phyloP scores from a whole-genome alignment of 1,140 invertebrate genomes.

The Phenacoccus solenopsis region DNA sequence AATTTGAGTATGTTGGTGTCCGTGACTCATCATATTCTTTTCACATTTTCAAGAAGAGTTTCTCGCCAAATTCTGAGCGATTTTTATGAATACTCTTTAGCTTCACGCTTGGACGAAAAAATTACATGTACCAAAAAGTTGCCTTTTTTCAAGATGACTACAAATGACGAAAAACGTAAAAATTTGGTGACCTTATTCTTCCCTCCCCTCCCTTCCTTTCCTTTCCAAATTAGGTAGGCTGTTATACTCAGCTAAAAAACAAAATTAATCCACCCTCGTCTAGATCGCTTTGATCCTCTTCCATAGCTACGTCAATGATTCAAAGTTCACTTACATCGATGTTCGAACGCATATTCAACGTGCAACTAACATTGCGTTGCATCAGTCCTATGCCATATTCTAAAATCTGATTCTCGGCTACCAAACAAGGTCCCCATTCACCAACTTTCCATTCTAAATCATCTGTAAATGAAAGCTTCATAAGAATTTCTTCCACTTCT shows the following conservation, averaged over 20 bases:
- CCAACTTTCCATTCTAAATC: constrained; percentile 31
- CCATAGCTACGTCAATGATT: not conserved
- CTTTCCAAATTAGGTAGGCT: too few species aligned
- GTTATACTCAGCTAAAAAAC: not conserved
- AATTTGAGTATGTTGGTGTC: too few species aligned
- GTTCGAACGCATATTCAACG: constrained; percentile 26
- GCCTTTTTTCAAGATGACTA: too few species aligned
- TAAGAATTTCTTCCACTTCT: too few species aligned
- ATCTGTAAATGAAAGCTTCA: too few species aligned
- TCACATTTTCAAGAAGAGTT: too few species aligned
- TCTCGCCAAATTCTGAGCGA: too few species aligned
- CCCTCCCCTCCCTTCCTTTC: not conserved
- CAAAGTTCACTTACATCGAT: constrained; percentile 12
- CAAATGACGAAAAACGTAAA: not conserved
- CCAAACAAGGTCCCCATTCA: constrained; percentile 30
- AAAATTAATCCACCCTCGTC: not conserved
- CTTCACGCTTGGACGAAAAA: too few species aligned
- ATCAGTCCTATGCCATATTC: constrained; percentile 26
- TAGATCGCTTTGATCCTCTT: not conserved
- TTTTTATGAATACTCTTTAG: too few species aligned
- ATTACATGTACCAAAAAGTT: too few species aligned
- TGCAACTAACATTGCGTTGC: constrained; percentile 30
- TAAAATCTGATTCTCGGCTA: constrained; percentile 19
- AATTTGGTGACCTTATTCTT: not conserved
- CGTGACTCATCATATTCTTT: too few species aligned